A percentile compares a stretch with the other conserved stretches of the same genome.
phyloP scores from a whole-genome alignment of 2,888 invertebrate genomes.

The Neocrepidodera transversa region DNA sequence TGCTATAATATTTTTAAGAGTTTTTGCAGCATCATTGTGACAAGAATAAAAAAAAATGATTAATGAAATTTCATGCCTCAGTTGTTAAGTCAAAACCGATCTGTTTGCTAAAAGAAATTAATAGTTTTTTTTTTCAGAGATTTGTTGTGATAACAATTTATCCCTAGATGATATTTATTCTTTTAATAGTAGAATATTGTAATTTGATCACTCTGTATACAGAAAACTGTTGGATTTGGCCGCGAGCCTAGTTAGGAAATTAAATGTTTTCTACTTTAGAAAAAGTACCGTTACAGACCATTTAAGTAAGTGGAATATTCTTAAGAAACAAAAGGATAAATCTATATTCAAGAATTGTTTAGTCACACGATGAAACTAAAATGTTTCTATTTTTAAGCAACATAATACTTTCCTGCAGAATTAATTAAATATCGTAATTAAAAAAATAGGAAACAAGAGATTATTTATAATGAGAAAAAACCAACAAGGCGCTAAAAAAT shows the following conservation, averaged over 20 bases:
- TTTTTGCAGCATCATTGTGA: conserved; percentile 4
- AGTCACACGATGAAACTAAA: background rate
- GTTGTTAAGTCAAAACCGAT: conserved; percentile 13
- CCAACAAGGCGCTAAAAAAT: too few species aligned
- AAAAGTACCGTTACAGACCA: background rate
- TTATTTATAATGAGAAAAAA: too few species aligned
- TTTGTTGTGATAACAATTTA: background rate
- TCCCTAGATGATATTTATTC: background rate
- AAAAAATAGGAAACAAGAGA: too few species aligned
- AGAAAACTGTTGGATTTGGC: too few species aligned
- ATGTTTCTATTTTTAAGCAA: too few species aligned
- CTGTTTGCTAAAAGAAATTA: background rate
- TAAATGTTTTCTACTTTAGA: conserved; percentile 1
- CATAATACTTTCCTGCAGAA: too few species aligned
- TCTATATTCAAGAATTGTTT: background rate
- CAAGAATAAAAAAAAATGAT: conserved; percentile 1
- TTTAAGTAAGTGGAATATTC: background rate
- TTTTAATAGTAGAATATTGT: too few species aligned
- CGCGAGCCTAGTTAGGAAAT: background rate
- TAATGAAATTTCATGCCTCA: conserved; percentile 3
- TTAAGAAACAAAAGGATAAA: background rate
- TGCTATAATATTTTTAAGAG: background rate
- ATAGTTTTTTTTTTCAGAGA: background rate
- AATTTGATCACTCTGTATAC: too few species aligned
- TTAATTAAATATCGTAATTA: too few species aligned